These are phyloP conservation scores for Spodoptera frugiperda DNA, from an alignment of 1,140 invertebrate species.

Conservation along the genomic window DNA sequence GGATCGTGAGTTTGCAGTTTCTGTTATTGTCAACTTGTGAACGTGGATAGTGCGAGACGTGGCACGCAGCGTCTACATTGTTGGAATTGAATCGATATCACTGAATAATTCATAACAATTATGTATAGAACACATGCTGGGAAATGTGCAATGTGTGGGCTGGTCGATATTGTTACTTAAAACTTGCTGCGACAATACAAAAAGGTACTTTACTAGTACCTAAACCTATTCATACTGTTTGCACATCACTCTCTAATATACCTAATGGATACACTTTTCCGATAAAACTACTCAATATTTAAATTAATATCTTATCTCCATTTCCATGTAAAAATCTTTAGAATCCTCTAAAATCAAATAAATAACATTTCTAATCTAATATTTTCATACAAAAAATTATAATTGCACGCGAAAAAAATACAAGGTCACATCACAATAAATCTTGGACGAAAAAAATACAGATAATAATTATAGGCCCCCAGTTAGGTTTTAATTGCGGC, in stretches of 20 bases:
- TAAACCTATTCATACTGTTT: too few relatives aligned
- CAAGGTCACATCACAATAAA: too few relatives aligned
- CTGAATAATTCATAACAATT: neutral
- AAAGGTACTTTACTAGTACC: too few relatives aligned
- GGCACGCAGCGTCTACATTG: neutral
- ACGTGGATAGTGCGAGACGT: neutral
- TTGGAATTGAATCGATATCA: neutral
- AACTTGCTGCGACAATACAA: neutral
- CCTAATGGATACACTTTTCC: too few relatives aligned
- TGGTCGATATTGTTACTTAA: neutral
- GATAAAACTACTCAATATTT: too few relatives aligned
- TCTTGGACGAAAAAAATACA: neutral
- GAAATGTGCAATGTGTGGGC: neutral
- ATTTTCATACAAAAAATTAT: too few relatives aligned
- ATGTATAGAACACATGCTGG: neutral
- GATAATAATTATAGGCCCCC: constrained; percentile 22
- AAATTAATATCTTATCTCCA: too few relatives aligned
- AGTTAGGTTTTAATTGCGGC: constrained; percentile 22
- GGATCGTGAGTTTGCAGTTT: neutral
- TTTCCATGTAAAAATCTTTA: too few relatives aligned
- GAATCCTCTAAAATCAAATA: too few relatives aligned
- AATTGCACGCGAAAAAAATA: too few relatives aligned
- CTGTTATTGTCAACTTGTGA: neutral
- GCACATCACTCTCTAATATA: too few relatives aligned
- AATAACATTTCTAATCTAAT: too few relatives aligned